Evolutionary conservation across 2,797 vertebrate species (phyloP).

Genomic region (Dendrocincla fuliginosa): DNA sequence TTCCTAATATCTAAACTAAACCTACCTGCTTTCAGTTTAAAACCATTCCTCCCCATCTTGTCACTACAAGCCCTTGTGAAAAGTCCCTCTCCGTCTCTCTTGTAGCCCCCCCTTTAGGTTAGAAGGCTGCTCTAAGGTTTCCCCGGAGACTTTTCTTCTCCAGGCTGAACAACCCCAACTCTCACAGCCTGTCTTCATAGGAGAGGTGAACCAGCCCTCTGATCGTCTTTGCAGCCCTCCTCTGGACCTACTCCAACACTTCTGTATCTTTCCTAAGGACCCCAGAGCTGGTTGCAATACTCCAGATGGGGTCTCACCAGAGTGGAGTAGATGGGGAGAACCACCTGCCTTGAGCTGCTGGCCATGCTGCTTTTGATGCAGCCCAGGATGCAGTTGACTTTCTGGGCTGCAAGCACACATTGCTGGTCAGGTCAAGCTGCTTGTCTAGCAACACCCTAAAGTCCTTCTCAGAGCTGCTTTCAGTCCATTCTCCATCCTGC

Average conservation of each 20-base stretch:
- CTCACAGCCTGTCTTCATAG: background rate
- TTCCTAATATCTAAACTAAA: background rate
- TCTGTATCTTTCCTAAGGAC: background rate
- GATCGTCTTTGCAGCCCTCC: background rate
- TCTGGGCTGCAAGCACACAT: rapidly evolving
- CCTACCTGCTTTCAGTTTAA: background rate
- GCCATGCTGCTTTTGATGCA: background rate
- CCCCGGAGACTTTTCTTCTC: background rate
- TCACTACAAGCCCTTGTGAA: background rate
- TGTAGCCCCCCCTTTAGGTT: background rate
- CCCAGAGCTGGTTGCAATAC: background rate
- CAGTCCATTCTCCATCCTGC: background rate
- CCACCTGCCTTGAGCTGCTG: background rate
- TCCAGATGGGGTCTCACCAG: background rate
- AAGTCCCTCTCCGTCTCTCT: background rate
- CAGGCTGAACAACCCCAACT: background rate
- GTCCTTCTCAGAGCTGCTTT: background rate
- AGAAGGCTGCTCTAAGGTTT: background rate
- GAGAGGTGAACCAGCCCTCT: background rate
- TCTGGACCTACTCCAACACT: background rate
- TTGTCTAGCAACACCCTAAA: background rate
- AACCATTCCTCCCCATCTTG: background rate
- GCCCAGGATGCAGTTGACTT: background rate
- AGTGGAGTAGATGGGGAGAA: background rate
- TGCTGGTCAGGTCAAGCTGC: background rate